Evolutionary conservation across 2,888 invertebrate genomes (phyloP).

Genomic region (Troides oblongomaculatus): DNA sequence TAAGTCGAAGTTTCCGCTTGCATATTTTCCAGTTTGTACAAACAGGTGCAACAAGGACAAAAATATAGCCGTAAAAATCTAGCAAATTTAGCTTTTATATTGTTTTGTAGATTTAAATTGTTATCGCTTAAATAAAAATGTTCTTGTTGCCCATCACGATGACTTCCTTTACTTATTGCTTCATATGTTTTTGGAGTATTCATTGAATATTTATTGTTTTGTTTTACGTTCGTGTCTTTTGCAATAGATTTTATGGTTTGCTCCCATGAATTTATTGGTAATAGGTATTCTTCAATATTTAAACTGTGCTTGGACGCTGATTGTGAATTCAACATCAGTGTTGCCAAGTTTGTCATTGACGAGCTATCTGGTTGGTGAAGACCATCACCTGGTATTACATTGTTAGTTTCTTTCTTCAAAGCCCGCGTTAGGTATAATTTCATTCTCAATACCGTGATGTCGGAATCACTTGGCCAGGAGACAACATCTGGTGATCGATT

Average conservation of each 20-base stretch:
- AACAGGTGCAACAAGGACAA: conserved; percentile 70
- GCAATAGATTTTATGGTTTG: conserved; percentile 42
- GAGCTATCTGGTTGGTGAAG: conserved; percentile 78
- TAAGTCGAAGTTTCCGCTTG: conserved; percentile 45
- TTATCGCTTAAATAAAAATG: conserved; percentile 44
- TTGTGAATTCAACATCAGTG: conserved; percentile 69
- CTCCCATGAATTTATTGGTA: conserved; percentile 81
- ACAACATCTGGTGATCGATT: conserved; percentile 54
- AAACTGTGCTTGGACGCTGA: conserved; percentile 61
- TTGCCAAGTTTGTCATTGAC: conserved; percentile 80
- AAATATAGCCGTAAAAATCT: conserved; percentile 68
- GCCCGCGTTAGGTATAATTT: conserved; percentile 60
- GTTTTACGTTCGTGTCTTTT: conserved; percentile 39
- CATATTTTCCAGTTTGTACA: conserved; percentile 65
- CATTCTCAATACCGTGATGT: conserved; percentile 79
- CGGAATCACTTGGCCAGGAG: conserved; percentile 81
- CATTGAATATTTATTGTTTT: conserved; percentile 29
- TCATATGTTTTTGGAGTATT: conserved; percentile 23
- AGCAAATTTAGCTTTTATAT: conserved; percentile 60
- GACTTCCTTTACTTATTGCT: conserved; percentile 33
- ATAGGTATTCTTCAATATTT: conserved; percentile 70
- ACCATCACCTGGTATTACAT: conserved; percentile 76
- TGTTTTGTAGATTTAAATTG: conserved; percentile 43
- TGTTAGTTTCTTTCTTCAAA: conserved; percentile 68
- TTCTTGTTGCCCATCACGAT: conserved; percentile 33